Evolutionary conservation across 2,888 invertebrate genomes (phyloP), one percentile per base, ranked within the genome.

Genomic region (Pyralis farinalis): DNA sequence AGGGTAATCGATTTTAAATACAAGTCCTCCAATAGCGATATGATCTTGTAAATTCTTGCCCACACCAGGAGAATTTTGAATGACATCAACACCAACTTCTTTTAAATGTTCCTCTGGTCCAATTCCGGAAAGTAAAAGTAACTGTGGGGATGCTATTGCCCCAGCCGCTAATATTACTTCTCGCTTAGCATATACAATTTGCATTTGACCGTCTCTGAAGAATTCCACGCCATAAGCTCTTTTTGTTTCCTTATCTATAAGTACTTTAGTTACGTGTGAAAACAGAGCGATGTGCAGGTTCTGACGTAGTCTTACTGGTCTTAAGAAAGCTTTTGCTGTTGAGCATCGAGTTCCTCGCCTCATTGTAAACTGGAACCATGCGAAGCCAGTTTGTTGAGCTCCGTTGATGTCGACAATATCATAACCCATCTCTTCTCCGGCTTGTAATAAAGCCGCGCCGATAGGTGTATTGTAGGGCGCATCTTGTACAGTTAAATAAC

Each of bases 341-440:
- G 96, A 96, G 65, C 96, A 96, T 42, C 97, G 90, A 0, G 95
- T 92, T 0, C 94, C 97, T 41, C 96, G 88, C 42, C 97, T 85
- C 92, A 97, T 96, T n/a, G 96, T 97, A 68, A 93, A 96, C 77
- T 97, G 97, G 61, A 93, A 97, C 66, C 96, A 93, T 1, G 94
- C 93, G 66, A 95, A 96, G 5, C 96, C 97, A 0, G 97, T 96
- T 72, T 97, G 97, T 58, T 95, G 92, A 0, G 91, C 94, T 0
- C 96, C 97, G 67, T 97, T 97, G 0, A 96, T 91, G 75, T 97
- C 97, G 0, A 94, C 72, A 40, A 96, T 92, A 42, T 96, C 95
- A 78, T 97, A 97, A 12, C 97, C 97, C 94, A 96, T 95, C 76
- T 97, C 97, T 71, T 96, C 93, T n/a, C 95, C 97, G 0, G 96